phyloP scores from a whole-genome alignment of 1,140 invertebrate genomes.

The Trichogramma pretiosum region DNA sequence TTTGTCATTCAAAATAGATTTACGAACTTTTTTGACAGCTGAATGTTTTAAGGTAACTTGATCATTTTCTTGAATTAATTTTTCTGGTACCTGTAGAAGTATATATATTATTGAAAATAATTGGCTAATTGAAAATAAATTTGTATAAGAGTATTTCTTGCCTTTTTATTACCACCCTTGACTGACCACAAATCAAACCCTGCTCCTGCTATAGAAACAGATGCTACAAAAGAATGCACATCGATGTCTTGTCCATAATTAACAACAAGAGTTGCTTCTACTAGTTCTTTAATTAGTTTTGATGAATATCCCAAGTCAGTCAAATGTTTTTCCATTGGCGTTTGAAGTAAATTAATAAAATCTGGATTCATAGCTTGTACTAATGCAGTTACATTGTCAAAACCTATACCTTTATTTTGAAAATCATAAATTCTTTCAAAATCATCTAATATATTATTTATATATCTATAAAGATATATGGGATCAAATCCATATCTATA shows the following conservation, averaged over 20 bases:
- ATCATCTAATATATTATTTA: slow-evolving; percentile 29
- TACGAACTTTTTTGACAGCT: slow-evolving; percentile 30
- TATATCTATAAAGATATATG: slow-evolving; percentile 29
- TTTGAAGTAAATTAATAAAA: slow-evolving; percentile 45
- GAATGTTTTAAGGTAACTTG: slow-evolving; percentile 39
- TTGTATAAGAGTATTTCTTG: too few species aligned
- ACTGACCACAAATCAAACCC: slow-evolving; percentile 51
- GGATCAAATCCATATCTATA: slow-evolving; percentile 52
- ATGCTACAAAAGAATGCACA: slow-evolving; percentile 54
- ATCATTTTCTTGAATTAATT: slow-evolving; percentile 31
- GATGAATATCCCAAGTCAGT: slow-evolving; percentile 39
- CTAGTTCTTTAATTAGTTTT: slow-evolving; percentile 51
- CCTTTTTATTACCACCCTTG: slow-evolving; percentile 53
- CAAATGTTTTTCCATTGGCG: slow-evolving; percentile 40
- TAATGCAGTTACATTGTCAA: slow-evolving; percentile 45
- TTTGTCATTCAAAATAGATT: slow-evolving; percentile 2
- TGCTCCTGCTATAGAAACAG: slow-evolving; percentile 51
- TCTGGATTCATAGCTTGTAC: slow-evolving; percentile 46
- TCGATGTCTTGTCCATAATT: slow-evolving; percentile 58
- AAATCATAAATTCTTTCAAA: slow-evolving; percentile 51
- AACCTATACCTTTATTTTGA: slow-evolving; percentile 47
- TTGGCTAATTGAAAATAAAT: slow-evolving; percentile 12
- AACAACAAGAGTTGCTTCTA: slow-evolving; percentile 45
- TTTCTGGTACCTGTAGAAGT: slow-evolving; percentile 32
- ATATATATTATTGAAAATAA: slow-evolving; percentile 1